Conservation (phyloP, 2,797 vertebrate genomes). For the Rhinophrynus dorsalis region DNA sequence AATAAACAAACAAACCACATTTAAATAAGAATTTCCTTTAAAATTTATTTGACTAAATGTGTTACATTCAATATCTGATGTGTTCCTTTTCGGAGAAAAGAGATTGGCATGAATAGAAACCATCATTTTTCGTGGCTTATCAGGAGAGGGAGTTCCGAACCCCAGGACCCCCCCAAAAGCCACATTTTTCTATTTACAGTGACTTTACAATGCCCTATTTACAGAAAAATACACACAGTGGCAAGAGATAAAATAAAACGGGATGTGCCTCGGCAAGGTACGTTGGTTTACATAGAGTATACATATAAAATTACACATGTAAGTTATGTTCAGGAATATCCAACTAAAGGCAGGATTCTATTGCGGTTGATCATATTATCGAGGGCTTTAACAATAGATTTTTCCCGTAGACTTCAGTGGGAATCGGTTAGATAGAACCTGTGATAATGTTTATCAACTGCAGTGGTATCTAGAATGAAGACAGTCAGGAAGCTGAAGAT, state of each 20-base stretch:
- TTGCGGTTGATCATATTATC: too few relatives aligned
- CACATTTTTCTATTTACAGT: constrained; percentile 86
- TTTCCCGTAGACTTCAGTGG: too few relatives aligned
- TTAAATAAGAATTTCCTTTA: constrained; percentile 84
- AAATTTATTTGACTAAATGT: constrained; percentile 92
- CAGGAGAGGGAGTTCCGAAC: constrained; percentile 73
- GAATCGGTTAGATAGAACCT: too few relatives aligned
- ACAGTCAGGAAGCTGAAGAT: too few relatives aligned
- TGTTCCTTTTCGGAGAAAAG: constrained; percentile 74
- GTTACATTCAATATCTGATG: constrained; percentile 91
- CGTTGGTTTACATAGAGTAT: too few relatives aligned
- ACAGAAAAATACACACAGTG: constrained; percentile 80
- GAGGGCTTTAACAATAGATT: too few relatives aligned
- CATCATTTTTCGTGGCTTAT: constrained; percentile 76
- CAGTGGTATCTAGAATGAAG: too few relatives aligned
- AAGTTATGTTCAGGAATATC: too few relatives aligned
- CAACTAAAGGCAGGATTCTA: too few relatives aligned
- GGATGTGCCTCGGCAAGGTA: too few relatives aligned
- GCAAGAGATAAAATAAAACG: neutral
- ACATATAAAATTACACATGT: too few relatives aligned
- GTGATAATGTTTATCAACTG: too few relatives aligned
- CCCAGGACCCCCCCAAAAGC: constrained; percentile 63
- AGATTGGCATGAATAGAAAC: constrained; percentile 83
- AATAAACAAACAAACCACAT: neutral
- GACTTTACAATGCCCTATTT: constrained; percentile 84